Percentiles rank a stretch among this genome's conserved stretches.
Conservation (phyloP, 1,140 invertebrate species). For the Drosophila gunungcola region DNA sequence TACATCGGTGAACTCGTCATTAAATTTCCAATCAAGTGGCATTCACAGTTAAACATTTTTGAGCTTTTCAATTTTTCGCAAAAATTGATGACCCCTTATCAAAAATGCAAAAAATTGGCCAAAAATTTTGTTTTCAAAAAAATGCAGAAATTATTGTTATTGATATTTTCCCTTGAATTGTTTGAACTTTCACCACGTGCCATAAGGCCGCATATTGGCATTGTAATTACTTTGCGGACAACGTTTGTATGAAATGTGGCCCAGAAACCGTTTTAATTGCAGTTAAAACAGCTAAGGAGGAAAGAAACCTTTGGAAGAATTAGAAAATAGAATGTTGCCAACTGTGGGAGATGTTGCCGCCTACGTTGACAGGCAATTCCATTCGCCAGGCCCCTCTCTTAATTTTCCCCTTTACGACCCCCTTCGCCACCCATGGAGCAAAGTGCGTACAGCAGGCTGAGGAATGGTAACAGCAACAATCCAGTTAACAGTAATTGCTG, state of each 20-base stretch:
- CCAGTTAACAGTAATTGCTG: conserved; percentile 79
- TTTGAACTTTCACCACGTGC: too few relatives aligned
- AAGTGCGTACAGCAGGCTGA: conserved; percentile 54
- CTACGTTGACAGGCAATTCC: conserved; percentile 37
- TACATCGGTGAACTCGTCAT: too few relatives aligned
- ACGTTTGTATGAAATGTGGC: conserved; percentile 45
- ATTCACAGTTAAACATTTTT: too few relatives aligned
- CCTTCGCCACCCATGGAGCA: conserved; percentile 13
- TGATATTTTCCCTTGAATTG: too few relatives aligned
- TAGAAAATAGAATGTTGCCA: conserved; percentile 56
- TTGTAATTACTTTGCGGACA: conserved; percentile 66
- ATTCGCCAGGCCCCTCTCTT: background rate
- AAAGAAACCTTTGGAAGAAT: conserved; percentile 13
- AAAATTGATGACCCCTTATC: too few relatives aligned
- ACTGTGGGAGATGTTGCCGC: conserved; percentile 67
- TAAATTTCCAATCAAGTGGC: too few relatives aligned
- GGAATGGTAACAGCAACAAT: conserved; percentile 40
- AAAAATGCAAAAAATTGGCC: too few relatives aligned
- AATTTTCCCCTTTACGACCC: background rate
- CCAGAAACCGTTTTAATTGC: conserved; percentile 67
- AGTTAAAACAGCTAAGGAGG: conserved; percentile 10
- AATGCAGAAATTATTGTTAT: too few relatives aligned
- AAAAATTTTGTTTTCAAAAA: too few relatives aligned
- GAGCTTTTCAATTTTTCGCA: too few relatives aligned
- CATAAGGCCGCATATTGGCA: conserved; percentile 33